These are phyloP conservation scores for Temnothorax curvispinosus DNA, from an alignment of 1,140 invertebrate genomes.

Conservation along the genomic window DNA sequence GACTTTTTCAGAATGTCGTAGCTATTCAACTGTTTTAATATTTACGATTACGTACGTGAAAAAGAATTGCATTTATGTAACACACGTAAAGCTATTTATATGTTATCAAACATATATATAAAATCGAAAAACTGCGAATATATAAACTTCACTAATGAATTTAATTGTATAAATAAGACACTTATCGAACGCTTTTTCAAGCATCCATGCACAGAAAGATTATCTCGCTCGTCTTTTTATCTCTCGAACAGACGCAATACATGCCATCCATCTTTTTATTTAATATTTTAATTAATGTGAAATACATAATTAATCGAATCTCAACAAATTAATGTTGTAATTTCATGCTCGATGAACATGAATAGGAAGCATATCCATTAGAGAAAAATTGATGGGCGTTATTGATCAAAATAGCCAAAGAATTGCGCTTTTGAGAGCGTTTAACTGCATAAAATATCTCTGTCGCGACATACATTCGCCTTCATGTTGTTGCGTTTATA, in stretches of 20 bases:
- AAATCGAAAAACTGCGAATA: not conserved
- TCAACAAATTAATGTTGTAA: not conserved
- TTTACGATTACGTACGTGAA: not conserved
- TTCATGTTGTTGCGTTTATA: not conserved
- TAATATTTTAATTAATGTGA: not conserved
- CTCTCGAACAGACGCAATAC: too few species aligned
- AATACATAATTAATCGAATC: not conserved
- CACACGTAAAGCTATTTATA: too few species aligned
- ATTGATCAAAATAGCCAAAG: not conserved
- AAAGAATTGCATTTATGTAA: not conserved
- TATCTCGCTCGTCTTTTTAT: not conserved
- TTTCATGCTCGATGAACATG: not conserved
- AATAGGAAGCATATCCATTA: not conserved
- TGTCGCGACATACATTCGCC: not conserved
- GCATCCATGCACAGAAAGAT: too few species aligned
- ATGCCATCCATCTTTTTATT: not conserved
- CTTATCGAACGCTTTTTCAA: not conserved
- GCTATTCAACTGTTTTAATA: not conserved
- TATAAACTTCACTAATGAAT: not conserved
- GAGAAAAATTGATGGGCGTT: not conserved
- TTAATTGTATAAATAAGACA: too few species aligned
- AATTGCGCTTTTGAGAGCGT: not conserved
- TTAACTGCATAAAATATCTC: constrained; percentile 6
- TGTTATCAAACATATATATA: not conserved
- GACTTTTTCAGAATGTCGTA: not conserved